Evolutionary conservation across 2,888 invertebrate genomes (phyloP).

Genomic region (Macrosoma leucophasiata): DNA sequence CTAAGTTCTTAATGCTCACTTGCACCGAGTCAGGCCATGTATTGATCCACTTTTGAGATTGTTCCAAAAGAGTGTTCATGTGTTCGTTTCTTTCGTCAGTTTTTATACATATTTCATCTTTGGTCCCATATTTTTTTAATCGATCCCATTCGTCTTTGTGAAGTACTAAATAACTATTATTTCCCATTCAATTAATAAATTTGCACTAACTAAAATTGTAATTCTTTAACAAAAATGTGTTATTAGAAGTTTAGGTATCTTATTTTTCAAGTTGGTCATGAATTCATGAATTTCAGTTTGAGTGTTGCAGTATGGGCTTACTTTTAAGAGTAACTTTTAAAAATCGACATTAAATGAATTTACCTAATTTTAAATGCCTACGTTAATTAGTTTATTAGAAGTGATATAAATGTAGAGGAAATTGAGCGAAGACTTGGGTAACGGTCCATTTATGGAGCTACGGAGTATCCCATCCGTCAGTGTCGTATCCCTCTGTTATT

Average conservation of each 20-base stretch:
- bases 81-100: constrained; percentile 27
- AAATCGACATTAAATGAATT: too few species aligned
- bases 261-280: too few species aligned
- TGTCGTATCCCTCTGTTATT: constrained; percentile 42
- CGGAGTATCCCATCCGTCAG: constrained; percentile 45
- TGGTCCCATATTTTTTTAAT: constrained; percentile 30
- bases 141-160: constrained; percentile 44
- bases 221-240: too few species aligned
- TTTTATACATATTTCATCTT: constrained; percentile 17
- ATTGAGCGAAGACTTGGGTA: constrained; percentile 38
- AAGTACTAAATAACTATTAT: constrained; percentile 29
- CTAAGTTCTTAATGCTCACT: too few species aligned
- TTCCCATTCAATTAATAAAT: constrained; percentile 15
- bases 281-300: too few species aligned
- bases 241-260: too few species aligned
- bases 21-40: constrained; percentile 45
- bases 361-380: too few species aligned
- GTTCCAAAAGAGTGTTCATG: constrained; percentile 35
- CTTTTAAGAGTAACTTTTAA: too few species aligned
- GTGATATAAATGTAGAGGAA: too few species aligned
- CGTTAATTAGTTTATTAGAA: too few species aligned
- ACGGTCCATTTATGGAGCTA: constrained; percentile 36
- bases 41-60: constrained; percentile 42
- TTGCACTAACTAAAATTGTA: too few species aligned
- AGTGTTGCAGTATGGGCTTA: too few species aligned